Conservation (phyloP, 2,797 vertebrate genomes). For the Lithobates pipiens region DNA sequence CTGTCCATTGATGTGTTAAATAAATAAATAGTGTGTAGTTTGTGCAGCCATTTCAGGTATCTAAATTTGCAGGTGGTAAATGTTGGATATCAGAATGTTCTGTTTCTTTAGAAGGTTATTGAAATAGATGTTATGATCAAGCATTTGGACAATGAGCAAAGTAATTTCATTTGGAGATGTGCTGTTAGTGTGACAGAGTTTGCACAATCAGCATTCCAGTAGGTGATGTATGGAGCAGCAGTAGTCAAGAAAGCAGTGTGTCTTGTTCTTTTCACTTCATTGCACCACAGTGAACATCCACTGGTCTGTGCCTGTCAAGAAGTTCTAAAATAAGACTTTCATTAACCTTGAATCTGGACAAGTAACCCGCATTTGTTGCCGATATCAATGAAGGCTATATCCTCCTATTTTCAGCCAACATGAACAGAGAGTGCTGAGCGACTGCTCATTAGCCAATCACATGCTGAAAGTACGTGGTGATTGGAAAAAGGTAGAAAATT, state of each 20-base stretch:
- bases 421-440: neutral
- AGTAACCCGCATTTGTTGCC: constrained; percentile 37
- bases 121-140: constrained; percentile 71
- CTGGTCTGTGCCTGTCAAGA: constrained; percentile 32
- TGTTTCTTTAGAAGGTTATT: constrained; percentile 67
- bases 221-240: constrained; percentile 53
- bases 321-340: constrained; percentile 61
- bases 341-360: constrained; percentile 62
- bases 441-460: constrained; percentile 1
- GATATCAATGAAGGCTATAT: constrained; percentile 13
- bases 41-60: no score
- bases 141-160: constrained; percentile 64
- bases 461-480: neutral
- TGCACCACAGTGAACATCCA: constrained; percentile 59
- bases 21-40: no score
- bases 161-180: constrained; percentile 63
- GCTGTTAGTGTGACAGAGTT: constrained; percentile 61
- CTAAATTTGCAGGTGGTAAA: no score
- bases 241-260: constrained; percentile 10
- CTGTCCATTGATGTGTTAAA: no score
- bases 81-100: constrained; percentile 66
- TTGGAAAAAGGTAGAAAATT: no score
- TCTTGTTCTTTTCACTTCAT: constrained; percentile 57
- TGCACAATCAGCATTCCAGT: constrained; percentile 41
- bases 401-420: neutral